Conservation (phyloP, 2,888 invertebrate genomes). For the Drosophila emarginata region DNA sequence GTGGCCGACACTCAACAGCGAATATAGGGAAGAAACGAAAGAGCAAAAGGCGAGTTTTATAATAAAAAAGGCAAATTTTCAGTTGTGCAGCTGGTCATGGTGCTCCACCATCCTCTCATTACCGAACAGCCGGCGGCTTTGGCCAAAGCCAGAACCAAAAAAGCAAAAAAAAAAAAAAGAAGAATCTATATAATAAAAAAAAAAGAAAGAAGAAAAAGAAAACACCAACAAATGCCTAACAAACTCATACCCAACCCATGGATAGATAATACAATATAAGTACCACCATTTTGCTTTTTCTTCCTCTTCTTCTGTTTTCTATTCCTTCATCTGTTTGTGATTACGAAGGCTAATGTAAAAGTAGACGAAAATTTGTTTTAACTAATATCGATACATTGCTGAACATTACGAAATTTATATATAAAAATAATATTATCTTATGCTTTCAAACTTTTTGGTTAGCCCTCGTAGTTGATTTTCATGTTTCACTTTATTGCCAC, state of each 20-base stretch:
- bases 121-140: slow-evolving; percentile 52
- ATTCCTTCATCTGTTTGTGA: neutral
- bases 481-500: slow-evolving; percentile 37
- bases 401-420: too few relatives aligned
- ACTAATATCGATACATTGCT: too few relatives aligned
- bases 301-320: neutral
- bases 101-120: slow-evolving; percentile 45
- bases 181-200: too few relatives aligned
- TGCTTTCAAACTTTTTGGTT: slow-evolving; percentile 16
- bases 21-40: neutral
- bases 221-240: neutral
- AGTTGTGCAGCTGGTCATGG: slow-evolving; percentile 55
- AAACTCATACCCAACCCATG: neutral
- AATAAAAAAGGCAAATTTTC: slow-evolving; percentile 67
- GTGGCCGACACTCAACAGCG: slow-evolving; percentile 21
- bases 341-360: neutral
- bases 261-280: slow-evolving; percentile 25
- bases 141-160: slow-evolving; percentile 30
- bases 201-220: too few relatives aligned
- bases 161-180: neutral
- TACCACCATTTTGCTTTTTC: neutral
- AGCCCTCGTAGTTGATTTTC: slow-evolving; percentile 5
- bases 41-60: slow-evolving; percentile 17
- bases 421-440: too few relatives aligned
- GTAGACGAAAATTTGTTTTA: neutral